Evolutionary conservation across 2,113 vertebrate genomes (phyloP).

Genomic region (Gadus chalcogrammus): DNA sequence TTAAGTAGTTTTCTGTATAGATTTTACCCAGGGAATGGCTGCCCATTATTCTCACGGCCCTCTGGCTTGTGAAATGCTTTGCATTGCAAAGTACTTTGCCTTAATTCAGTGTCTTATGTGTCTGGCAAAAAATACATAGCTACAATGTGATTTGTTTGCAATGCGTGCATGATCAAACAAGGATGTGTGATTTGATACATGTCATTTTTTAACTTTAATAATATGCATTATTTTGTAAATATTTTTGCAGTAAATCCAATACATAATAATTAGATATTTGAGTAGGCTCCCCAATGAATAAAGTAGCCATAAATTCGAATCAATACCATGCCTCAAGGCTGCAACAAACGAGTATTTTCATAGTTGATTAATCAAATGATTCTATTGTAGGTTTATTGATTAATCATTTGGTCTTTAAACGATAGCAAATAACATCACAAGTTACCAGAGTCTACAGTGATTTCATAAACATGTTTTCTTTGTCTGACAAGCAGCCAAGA

Average conservation of each 20-base stretch:
- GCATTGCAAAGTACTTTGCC: constrained; percentile 39
- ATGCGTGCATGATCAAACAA: too few species aligned
- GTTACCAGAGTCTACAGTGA: too few species aligned
- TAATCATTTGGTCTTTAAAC: too few species aligned
- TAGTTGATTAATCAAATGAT: too few species aligned
- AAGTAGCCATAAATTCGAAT: too few species aligned
- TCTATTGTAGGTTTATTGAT: too few species aligned
- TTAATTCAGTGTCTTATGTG: constrained; percentile 49
- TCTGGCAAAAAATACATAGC: constrained; percentile 21
- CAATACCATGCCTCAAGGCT: too few species aligned
- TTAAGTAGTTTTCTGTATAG: constrained; percentile 72
- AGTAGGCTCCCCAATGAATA: background rate
- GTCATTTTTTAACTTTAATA: background rate
- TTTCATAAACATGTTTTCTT: too few species aligned
- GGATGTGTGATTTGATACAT: background rate
- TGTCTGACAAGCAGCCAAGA: too few species aligned
- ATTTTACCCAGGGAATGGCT: constrained; percentile 61
- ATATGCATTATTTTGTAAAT: background rate
- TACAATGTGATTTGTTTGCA: too few species aligned
- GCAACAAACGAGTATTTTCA: too few species aligned
- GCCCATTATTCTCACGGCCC: constrained; percentile 50
- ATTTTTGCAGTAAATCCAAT: background rate
- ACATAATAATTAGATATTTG: background rate
- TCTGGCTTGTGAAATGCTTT: constrained; percentile 37
- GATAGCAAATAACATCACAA: too few species aligned